Evolutionary conservation across 2,797 vertebrate species (phyloP).

Genomic region (Knipowitschia caucasica): DNA sequence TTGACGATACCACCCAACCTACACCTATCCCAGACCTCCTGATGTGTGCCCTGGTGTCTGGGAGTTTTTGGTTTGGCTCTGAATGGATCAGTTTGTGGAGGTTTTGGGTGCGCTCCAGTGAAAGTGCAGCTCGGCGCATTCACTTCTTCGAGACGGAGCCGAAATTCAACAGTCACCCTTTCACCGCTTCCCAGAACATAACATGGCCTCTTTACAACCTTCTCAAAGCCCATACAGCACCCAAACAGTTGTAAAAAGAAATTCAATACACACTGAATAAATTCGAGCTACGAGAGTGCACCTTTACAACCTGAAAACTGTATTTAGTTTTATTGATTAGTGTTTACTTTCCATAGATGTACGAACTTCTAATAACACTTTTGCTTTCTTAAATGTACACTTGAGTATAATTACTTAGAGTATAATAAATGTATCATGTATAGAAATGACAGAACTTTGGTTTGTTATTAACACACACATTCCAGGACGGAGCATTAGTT

Average conservation of each 20-base stretch:
- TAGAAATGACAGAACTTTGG: too few species aligned
- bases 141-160: constrained; percentile 21
- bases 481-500: too few species aligned
- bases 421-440: too few species aligned
- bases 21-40: constrained; percentile 11
- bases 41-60: constrained; percentile 34
- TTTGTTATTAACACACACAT: too few species aligned
- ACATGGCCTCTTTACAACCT: constrained; percentile 36
- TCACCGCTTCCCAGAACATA: constrained; percentile 74
- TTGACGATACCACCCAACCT: constrained; percentile 41
- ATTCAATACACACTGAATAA: not conserved
- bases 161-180: constrained; percentile 69
- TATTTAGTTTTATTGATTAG: not conserved
- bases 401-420: too few species aligned
- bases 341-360: too few species aligned
- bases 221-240: constrained; percentile 49
- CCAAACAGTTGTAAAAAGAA: constrained; percentile 36
- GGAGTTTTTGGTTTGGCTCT: constrained; percentile 41
- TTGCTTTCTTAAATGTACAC: too few species aligned
- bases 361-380: too few species aligned
- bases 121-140: constrained; percentile 49
- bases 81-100: constrained; percentile 68
- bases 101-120: constrained; percentile 60
- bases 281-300: not conserved
- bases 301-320: not conserved